Percentiles rank a stretch among this genome's conserved stretches.
These are phyloP conservation scores for Ceyx erithaca DNA, from an alignment of 2,797 vertebrate genomes.

Conservation along the genomic window DNA sequence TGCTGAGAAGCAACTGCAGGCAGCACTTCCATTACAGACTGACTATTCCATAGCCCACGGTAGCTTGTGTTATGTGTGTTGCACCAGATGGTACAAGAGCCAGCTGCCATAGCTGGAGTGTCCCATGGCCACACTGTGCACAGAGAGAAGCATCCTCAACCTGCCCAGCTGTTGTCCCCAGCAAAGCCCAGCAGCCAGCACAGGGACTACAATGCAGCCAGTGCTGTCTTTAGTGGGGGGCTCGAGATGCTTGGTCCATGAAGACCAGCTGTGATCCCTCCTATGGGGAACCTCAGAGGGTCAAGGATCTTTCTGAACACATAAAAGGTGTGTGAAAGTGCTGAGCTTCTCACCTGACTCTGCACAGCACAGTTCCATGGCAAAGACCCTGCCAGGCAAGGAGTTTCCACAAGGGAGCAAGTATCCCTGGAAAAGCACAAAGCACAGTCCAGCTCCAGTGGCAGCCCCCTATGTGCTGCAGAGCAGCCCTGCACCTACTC, in stretches of 20 bases:
- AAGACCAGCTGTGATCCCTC: neutral
- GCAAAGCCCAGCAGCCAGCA: neutral
- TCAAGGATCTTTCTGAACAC: neutral
- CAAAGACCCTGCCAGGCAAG: neutral
- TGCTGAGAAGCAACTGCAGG: neutral
- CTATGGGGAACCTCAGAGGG: neutral
- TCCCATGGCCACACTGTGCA: neutral
- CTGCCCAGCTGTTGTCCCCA: rapidly evolving
- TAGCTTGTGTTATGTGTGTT: neutral
- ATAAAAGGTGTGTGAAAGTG: neutral
- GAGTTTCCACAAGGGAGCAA: neutral
- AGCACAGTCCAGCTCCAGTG: rapidly evolving
- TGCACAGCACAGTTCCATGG: neutral
- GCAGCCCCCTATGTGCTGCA: neutral
- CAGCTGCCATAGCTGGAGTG: rapidly evolving
- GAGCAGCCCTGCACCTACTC: neutral
- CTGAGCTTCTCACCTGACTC: neutral
- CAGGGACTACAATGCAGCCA: neutral
- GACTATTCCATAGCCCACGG: rapidly evolving
- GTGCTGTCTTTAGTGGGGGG: neutral
- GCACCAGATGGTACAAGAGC: neutral
- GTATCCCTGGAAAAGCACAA: neutral
- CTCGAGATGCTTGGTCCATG: neutral
- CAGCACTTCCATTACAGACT: neutral
- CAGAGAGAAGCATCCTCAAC: neutral